Base-by-base conservation (phyloP, 2,797 vertebrate species). In the Aulostomus chinensis region DNA sequence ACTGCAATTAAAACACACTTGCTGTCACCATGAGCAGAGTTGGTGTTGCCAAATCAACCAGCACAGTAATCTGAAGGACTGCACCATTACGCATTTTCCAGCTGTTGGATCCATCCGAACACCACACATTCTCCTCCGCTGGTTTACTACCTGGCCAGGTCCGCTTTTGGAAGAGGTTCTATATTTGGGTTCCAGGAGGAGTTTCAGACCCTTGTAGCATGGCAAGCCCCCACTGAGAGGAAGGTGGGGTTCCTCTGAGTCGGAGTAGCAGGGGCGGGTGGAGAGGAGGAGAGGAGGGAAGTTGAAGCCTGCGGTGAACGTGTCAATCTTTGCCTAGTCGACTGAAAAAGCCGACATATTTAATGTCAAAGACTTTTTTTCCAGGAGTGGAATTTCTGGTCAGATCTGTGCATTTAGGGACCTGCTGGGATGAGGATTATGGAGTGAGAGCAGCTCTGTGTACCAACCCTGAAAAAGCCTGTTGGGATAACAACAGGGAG, bases 381-480 rank as follows among this genome's bases (percentile, higher is more conserved):
- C 36, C 32, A 58, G 13, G 24, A 14, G 1, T 58, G 43, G 51
- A 81, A 69, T 85, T n/a, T 79, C 45, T 68, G 64, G 57, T 60
- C 37, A 68, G 46, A 69, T 71, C 59, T 62, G 36, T 59, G 47
- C 52, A 36, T 76, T 73, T 59, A 20, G 47, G 34, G 46, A 68
- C 69, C 67, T 50, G 58, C 75, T 71, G 64, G 13, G 39, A 54
- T 39, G 31, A 55, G 47, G 50, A 55, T 74, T 59, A 68, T 59
- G 37, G 48, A 50, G 56, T 49, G 40, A 68, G 52, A 52, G 55
- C 38, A 17, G 66, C 49, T 73, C 63, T 46, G 40, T 64, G 7
- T 58, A 58, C 18, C 51, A 29, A 11, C 31, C 55, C 32, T 52
- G 50, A 38, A 46, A 65, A 46, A 43, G 50, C 24, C 40, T 61